Percentiles rank a stretch among this genome's conserved stretches.
These are phyloP conservation scores for Cheilinus undulatus DNA, from an alignment of 2,113 vertebrate species.

Conservation along the genomic window DNA sequence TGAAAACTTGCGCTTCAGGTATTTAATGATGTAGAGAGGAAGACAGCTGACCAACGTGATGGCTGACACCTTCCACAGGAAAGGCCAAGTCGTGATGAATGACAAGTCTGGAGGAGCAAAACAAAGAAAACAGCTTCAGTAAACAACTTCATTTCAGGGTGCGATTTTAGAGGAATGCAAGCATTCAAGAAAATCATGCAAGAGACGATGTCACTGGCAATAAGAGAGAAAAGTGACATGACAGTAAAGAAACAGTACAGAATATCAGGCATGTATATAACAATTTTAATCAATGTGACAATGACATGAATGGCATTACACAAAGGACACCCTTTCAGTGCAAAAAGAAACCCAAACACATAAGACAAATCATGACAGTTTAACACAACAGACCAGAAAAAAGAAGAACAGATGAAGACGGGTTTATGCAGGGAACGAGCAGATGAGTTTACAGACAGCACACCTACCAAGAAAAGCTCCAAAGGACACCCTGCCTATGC, in stretches of 20 bases:
- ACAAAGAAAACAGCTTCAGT: background rate
- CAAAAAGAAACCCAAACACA: background rate
- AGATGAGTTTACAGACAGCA: conserved; percentile 46
- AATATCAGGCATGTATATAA: background rate
- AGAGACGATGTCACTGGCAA: background rate
- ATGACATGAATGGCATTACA: background rate
- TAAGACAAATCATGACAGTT: background rate
- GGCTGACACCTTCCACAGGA: conserved; percentile 97
- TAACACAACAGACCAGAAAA: background rate
- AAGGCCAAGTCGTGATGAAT: conserved; percentile 94
- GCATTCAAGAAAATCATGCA: background rate
- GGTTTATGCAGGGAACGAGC: background rate
- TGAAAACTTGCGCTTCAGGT: conserved; percentile 96
- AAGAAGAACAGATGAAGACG: background rate
- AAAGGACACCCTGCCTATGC: conserved; percentile 92
- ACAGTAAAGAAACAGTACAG: background rate
- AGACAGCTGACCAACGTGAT: conserved; percentile 98
- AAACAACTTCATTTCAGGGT: background rate
- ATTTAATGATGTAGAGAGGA: conserved; percentile 98
- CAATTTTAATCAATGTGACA: background rate
- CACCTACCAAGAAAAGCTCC: conserved; percentile 94
- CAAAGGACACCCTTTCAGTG: background rate
- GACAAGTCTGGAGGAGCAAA: conserved; percentile 85
- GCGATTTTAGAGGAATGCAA: background rate
- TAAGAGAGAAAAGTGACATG: background rate